Conservation (phyloP, 2,888 invertebrate species). For the Oscheius onirici region DNA sequence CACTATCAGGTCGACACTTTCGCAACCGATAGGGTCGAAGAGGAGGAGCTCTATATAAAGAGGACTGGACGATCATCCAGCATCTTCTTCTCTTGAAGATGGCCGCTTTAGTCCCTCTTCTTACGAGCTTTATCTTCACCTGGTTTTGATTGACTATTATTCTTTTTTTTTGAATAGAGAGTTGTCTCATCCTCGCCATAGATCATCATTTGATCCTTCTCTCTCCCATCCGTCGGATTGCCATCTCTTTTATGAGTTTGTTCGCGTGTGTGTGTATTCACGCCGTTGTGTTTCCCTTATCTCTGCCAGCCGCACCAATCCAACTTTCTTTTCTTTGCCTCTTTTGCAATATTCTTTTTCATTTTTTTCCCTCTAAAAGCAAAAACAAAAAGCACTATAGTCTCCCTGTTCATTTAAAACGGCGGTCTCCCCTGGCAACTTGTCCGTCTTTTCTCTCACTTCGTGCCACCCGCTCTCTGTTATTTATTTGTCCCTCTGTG, state of each 20-base stretch:
- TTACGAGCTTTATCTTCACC: too few species aligned
- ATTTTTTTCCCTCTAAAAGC: background rate
- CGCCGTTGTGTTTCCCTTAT: background rate
- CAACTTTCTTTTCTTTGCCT: background rate
- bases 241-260: background rate
- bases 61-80: background rate
- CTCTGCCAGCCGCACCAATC: background rate
- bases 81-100: background rate
- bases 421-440: too few species aligned
- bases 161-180: too few species aligned
- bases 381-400: too few species aligned
- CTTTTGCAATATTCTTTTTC: background rate
- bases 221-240: background rate
- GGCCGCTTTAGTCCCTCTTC: background rate
- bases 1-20: background rate
- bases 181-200: too few species aligned
- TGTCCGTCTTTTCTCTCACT: too few species aligned
- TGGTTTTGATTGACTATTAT: too few species aligned
- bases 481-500: too few species aligned
- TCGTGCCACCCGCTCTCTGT: too few species aligned
- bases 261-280: background rate
- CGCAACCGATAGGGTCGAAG: constrained; percentile 12
- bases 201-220: too few species aligned
- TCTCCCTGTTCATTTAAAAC: too few species aligned
- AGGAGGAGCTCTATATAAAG: constrained; percentile 17